Evolutionary conservation across 2,888 invertebrate genomes (phyloP).

Genomic region (Andricus curvator): DNA sequence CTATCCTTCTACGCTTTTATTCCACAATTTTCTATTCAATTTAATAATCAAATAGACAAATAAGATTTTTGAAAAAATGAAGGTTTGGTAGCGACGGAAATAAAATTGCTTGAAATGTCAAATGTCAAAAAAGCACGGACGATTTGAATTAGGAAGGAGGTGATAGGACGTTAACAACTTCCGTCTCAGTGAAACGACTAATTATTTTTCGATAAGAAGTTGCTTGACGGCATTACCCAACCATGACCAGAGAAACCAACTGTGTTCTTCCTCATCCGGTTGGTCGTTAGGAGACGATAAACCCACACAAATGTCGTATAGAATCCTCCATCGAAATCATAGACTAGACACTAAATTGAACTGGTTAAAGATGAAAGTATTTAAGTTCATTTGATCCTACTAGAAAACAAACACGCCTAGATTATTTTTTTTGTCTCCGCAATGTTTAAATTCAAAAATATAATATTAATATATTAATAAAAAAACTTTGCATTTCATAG

Average conservation of each 20-base stretch:
- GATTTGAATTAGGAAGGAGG: not conserved
- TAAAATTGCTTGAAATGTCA: constrained; percentile 1
- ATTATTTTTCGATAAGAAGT: constrained; percentile 40
- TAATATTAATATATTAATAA: too few species aligned
- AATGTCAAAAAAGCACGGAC: not conserved
- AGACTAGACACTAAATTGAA: constrained; percentile 19
- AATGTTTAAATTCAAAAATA: too few species aligned
- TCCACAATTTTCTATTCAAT: not conserved
- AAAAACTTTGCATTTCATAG: too few species aligned
- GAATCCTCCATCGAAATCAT: not conserved
- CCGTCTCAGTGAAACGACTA: constrained; percentile 18
- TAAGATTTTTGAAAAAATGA: not conserved
- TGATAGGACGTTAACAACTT: constrained; percentile 15
- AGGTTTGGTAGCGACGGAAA: not conserved
- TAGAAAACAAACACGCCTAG: too few species aligned
- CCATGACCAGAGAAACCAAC: constrained; percentile 21
- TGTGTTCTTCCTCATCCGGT: constrained; percentile 34
- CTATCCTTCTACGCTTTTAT: not conserved
- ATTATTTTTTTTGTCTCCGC: too few species aligned
- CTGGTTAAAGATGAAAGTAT: constrained; percentile 2
- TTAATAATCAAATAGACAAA: not conserved
- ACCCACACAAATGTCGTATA: constrained; percentile 9
- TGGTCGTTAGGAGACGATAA: constrained; percentile 34
- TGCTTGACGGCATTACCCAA: constrained; percentile 24
- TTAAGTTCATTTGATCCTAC: not conserved